Evolutionary conservation across 2,797 vertebrate genomes (phyloP), one percentile per base, ranked within the genome.

Genomic region (Clarias pachynema): DNA sequence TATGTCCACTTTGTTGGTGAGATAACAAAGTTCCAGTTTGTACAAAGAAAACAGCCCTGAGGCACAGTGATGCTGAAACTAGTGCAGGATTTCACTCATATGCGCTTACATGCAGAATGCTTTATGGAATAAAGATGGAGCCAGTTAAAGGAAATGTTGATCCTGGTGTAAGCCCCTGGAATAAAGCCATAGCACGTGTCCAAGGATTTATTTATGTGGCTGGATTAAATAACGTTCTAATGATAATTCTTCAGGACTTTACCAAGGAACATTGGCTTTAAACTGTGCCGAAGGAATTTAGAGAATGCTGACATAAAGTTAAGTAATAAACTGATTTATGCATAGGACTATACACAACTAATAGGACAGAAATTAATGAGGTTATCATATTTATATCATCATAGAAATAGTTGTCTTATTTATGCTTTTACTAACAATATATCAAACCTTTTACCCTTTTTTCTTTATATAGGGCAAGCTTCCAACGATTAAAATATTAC

Each of bases 81-180:
- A 82, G 59, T 26, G 20, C 24, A 44, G 22, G 15, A 37, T 79
- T 59, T 26, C 53, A 60, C 22, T 59, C 44, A 37, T 70, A 78
- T 40, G 24, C 34, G 26, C 68, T 31, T 9, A 29, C 57, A 73
- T 82, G 24, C 44, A 60, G 29, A 72, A 40, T 60, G 31, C 24
- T 57, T 82, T 59, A 60, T 73, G 40, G 40, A 40, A 83, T 40
- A 53, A 53, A 53, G 37, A n/a, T 59, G 18, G 53, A 73, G 31
- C 34, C 68, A 83, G 34, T 83, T 83, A 73, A 26, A 60, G 22
- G 68, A 60, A 59, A 60, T 73, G 62, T 29, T 80, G 24, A 73
- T 62, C 56, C 57, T 73, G 49, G 57, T 62, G 24, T 83, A 72
- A 73, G 69, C 81, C 29, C 14, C 34, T 73, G n/a, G 20, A 73